phyloP scores from a whole-genome alignment of 2,888 invertebrate genomes.

The Lacanobia oleracea region DNA sequence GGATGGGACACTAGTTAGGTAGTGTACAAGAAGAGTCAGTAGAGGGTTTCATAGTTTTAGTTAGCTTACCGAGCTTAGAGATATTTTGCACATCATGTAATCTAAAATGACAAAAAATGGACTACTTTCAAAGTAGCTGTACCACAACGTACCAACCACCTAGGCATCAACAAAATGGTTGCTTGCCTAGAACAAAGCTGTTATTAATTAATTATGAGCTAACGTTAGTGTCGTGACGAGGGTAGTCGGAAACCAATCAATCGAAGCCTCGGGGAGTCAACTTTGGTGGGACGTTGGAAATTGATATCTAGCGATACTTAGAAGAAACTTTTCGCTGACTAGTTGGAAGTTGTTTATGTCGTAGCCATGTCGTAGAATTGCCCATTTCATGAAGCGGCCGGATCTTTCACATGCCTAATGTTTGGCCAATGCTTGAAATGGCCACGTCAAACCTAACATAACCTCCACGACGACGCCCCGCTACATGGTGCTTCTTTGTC shows the following conservation, averaged over 20 bases:
- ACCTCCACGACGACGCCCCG: too few species aligned
- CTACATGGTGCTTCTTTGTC: too few species aligned
- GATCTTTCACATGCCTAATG: too few species aligned
- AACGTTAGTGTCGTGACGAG: slow-evolving; percentile 40
- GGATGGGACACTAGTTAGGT: too few species aligned
- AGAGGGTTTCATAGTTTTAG: too few species aligned
- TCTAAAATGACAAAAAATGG: too few species aligned
- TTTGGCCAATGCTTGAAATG: too few species aligned
- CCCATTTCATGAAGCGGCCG: background rate
- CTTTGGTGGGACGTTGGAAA: slow-evolving; percentile 31
- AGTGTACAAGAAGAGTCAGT: too few species aligned
- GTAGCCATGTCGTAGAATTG: background rate
- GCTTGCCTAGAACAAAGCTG: slow-evolving; percentile 36
- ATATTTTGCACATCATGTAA: too few species aligned
- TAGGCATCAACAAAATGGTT: slow-evolving; percentile 7
- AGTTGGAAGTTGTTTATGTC: slow-evolving; percentile 8
- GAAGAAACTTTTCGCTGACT: slow-evolving; percentile 23
- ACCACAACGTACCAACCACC: background rate
- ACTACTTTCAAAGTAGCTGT: background rate
- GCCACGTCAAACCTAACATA: too few species aligned
- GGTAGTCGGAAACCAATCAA: slow-evolving; percentile 46
- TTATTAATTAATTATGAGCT: slow-evolving; percentile 51
- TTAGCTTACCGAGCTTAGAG: too few species aligned
- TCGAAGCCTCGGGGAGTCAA: slow-evolving; percentile 36
- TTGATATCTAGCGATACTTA: slow-evolving; percentile 47